Evolutionary conservation across 2,888 invertebrate genomes (phyloP).

Genomic region (Cistogaster globosa): DNA sequence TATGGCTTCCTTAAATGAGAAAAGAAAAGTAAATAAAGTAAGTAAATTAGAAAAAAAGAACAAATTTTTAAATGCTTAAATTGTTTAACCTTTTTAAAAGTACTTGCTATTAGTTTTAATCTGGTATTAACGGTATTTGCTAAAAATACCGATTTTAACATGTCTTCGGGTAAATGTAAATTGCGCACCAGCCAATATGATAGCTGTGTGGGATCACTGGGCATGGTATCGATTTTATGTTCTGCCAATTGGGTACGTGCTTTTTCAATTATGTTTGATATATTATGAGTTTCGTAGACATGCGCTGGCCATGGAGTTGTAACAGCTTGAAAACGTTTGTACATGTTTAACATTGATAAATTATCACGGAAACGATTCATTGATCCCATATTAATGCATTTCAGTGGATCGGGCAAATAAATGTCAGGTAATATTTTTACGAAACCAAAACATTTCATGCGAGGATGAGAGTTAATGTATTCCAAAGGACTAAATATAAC

Average conservation of each 20-base stretch:
- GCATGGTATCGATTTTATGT: slow-evolving; percentile 84
- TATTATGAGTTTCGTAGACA: slow-evolving; percentile 87
- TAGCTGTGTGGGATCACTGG: slow-evolving; percentile 87
- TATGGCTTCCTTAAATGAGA: slow-evolving; percentile 83
- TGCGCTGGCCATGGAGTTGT: slow-evolving; percentile 87
- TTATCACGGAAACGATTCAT: slow-evolving; percentile 83
- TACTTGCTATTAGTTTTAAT: slow-evolving; percentile 83
- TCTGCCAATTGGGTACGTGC: slow-evolving; percentile 79
- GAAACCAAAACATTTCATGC: slow-evolving; percentile 84
- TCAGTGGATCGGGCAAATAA: slow-evolving; percentile 85
- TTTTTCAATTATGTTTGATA: slow-evolving; percentile 82
- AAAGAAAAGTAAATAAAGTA: slow-evolving; percentile 3
- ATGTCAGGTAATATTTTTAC: slow-evolving; percentile 89
- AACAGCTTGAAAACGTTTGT: slow-evolving; percentile 83
- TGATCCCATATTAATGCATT: slow-evolving; percentile 83
- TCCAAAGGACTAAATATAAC: slow-evolving; percentile 76
- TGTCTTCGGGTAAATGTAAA: slow-evolving; percentile 87
- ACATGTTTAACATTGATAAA: slow-evolving; percentile 79
- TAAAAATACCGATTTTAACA: slow-evolving; percentile 86
- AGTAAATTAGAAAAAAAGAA: not conserved
- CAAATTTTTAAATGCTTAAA: not conserved
- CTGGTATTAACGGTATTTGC: slow-evolving; percentile 88
- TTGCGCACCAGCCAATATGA: slow-evolving; percentile 93
- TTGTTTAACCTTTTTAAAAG: slow-evolving; percentile 77
- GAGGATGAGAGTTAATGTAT: slow-evolving; percentile 78